Conservation (phyloP, 2,113 vertebrate species). For the Panthera leo region DNA sequence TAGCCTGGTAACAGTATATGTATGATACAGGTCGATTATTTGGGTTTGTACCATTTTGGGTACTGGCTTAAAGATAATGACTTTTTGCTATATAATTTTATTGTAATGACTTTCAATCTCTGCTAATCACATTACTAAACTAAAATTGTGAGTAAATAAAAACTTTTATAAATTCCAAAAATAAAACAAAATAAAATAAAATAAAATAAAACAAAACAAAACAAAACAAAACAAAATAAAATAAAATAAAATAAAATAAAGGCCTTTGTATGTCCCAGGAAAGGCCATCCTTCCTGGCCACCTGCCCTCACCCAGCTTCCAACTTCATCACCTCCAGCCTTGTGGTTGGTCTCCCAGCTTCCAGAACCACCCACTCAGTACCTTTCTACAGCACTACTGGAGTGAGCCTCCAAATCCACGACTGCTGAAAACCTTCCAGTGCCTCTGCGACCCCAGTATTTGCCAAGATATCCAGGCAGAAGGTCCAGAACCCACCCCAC, state of each 20-base stretch:
- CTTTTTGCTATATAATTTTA: slow-evolving; percentile 7
- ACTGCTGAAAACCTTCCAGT: not conserved
- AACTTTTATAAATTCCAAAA: not conserved
- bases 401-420: not conserved
- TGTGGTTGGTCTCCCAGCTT: not conserved
- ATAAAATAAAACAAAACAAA: too few relatives aligned
- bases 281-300: not conserved
- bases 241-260: not conserved
- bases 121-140: not conserved
- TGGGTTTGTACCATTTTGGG: not conserved
- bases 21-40: not conserved
- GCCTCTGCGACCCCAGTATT: too few relatives aligned
- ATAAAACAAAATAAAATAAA: too few relatives aligned
- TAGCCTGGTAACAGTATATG: not conserved
- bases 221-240: too few relatives aligned
- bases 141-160: not conserved
- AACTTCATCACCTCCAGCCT: not conserved
- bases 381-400: not conserved
- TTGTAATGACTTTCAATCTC: not conserved
- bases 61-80: slow-evolving; percentile 10
- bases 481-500: not conserved
- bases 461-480: not conserved
- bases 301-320: not conserved
- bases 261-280: not conserved
- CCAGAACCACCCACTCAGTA: not conserved